These are phyloP conservation scores for Trilocha varians DNA, from an alignment of 2,888 invertebrate genomes.

Conservation along the genomic window DNA sequence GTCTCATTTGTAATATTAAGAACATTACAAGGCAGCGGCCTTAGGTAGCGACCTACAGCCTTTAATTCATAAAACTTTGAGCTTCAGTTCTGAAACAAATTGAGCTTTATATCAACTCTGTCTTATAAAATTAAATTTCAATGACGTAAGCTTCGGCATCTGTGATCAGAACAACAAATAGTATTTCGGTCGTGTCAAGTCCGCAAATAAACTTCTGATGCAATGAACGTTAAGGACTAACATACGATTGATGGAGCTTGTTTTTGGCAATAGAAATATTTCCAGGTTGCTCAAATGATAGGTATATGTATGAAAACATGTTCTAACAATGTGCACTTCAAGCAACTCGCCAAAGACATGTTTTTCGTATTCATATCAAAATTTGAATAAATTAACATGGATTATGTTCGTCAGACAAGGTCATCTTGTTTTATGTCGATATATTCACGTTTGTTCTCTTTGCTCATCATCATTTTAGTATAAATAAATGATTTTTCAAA, in stretches of 20 bases:
- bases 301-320: background rate
- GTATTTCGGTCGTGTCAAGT: conserved; percentile 41
- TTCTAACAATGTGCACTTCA: background rate
- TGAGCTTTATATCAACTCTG: too few species aligned
- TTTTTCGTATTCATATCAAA: background rate
- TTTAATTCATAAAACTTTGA: too few species aligned
- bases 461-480: too few species aligned
- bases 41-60: too few species aligned
- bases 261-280: background rate
- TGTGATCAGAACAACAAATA: conserved; percentile 17
- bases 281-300: background rate
- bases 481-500: too few species aligned
- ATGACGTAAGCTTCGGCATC: background rate
- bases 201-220: conserved; percentile 56
- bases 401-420: conserved; percentile 6
- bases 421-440: conserved; percentile 3
- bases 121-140: background rate
- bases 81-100: too few species aligned
- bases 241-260: conserved; percentile 9
- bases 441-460: background rate
- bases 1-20: too few species aligned
- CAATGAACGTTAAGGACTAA: conserved; percentile 31
- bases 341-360: conserved; percentile 7
- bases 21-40: too few species aligned
- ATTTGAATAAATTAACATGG: background rate